Base-by-base conservation (phyloP, 2,888 invertebrate species). In the Galeruca laticollis region DNA sequence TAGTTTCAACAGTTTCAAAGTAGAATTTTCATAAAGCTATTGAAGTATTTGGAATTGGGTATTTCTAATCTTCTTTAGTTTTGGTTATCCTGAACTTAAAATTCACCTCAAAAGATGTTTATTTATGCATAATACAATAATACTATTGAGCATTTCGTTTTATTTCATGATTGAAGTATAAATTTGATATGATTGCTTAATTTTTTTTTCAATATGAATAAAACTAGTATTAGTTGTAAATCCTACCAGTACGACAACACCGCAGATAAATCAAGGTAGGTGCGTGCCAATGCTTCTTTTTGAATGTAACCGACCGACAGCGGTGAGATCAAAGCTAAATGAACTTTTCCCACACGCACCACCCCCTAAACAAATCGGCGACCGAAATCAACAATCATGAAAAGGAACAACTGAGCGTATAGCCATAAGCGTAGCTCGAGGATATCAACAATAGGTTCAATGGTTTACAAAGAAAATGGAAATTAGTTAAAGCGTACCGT, bases 301-400 rank as follows among this genome's bases (percentile, higher is more conserved):
- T 60, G 59, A 61, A 70, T 60, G 68, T 64, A 68, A 62, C 72
- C 72, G 69, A 60, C 66, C 69, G 68, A 65, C 43, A 68, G 78
- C 82, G 82, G 82, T 77, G 60, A 82, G 77, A 82, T 82, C 82
- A 82, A 82, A 82, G 81, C 59, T 33, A 73, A 71, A 73, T 69
- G 66, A 69, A 60, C 75, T 74, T 79, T 81, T 80, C 80, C 79
- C 80, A 80, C 81, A 81, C 81, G 79, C 80, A 79, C 81, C 79
- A 76, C 76, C 73, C 80, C 79, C 77, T 76, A 72, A 70, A 73
- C 76, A 78, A 78, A 78, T 77, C 78, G 75, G 73, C 77, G 78
- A 74, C 78, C 79, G 77, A 80, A 80, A 79, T 79, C 78, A 63
- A 63, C 62, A 63, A 63, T 63, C 76, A 77, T 75, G 78, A 77